Percentiles rank a stretch among this genome's conserved stretches.
These are phyloP conservation scores for Melanostigma gelatinosum DNA, from an alignment of 2,113 vertebrate species.

Conservation along the genomic window DNA sequence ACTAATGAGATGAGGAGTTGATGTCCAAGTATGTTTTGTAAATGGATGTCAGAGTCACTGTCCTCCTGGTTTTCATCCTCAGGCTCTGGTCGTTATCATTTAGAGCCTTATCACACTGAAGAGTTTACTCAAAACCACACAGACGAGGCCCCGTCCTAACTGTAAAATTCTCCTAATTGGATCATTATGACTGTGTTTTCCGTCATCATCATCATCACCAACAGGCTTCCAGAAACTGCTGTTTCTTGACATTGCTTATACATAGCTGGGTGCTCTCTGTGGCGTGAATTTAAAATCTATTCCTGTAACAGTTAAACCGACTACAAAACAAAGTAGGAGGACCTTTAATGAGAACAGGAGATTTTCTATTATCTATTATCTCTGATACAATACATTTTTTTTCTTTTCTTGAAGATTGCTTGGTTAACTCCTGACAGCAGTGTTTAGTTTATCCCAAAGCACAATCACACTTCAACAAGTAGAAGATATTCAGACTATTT, in stretches of 20 bases:
- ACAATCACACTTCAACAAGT: not conserved
- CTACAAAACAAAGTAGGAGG: not conserved
- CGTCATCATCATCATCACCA: conserved; percentile 3
- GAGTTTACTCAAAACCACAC: conserved; percentile 51
- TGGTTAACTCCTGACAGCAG: not conserved
- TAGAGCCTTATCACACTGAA: conserved; percentile 51
- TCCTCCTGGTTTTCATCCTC: conserved; percentile 63
- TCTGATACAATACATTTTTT: not conserved
- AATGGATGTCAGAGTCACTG: conserved; percentile 62
- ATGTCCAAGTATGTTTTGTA: conserved; percentile 26
- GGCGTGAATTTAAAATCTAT: not conserved
- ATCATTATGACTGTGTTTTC: conserved; percentile 31
- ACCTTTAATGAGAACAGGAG: not conserved
- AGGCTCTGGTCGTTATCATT: conserved; percentile 58
- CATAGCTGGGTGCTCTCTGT: not conserved
- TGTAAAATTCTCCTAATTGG: conserved; percentile 48
- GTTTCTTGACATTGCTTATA: not conserved
- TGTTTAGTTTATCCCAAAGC: not conserved
- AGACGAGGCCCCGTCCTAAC: conserved; percentile 12
- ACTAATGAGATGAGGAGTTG: conserved; percentile 10
- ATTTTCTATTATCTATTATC: not conserved
- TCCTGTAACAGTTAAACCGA: not conserved
- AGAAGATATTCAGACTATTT: not conserved
- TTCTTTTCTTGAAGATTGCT: not conserved
- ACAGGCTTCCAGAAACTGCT: not conserved